These are phyloP conservation scores for Drosophila subobscura DNA, from an alignment of 1,140 invertebrate species.

Conservation along the genomic window DNA sequence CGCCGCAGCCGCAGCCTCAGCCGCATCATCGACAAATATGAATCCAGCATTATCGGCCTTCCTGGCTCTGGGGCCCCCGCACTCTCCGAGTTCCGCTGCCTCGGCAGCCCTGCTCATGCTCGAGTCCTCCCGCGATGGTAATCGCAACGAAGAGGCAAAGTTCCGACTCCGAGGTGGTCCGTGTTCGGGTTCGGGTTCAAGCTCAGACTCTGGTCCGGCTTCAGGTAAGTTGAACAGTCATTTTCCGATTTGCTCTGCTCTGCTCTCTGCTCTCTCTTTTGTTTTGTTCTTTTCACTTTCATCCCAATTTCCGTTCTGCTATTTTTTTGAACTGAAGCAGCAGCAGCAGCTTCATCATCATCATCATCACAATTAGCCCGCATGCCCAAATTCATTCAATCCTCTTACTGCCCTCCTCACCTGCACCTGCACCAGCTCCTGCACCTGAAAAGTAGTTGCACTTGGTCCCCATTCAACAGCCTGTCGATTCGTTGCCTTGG, in stretches of 20 bases:
- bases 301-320: slow-evolving; percentile 63
- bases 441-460: slow-evolving; percentile 41
- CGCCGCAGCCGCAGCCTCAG: too few species aligned
- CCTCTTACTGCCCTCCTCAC: not conserved
- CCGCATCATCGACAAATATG: not conserved
- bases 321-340: slow-evolving; percentile 68
- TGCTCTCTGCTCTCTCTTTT: not conserved
- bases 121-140: slow-evolving; percentile 70
- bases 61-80: slow-evolving; percentile 19
- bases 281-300: slow-evolving; percentile 35
- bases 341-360: slow-evolving; percentile 2
- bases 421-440: not conserved
- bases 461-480: slow-evolving; percentile 49
- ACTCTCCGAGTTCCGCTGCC: slow-evolving; percentile 61
- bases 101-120: slow-evolving; percentile 61
- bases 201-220: slow-evolving; percentile 1
- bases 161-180: slow-evolving; percentile 26
- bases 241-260: slow-evolving; percentile 4
- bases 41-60: slow-evolving; percentile 3
- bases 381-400: slow-evolving; percentile 19
- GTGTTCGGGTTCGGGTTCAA: too few species aligned
- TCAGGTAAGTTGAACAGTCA: slow-evolving; percentile 63
- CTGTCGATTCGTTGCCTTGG: slow-evolving; percentile 46
- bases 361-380: slow-evolving; percentile 49
- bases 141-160: slow-evolving; percentile 73